phyloP scores from a whole-genome alignment of 2,888 invertebrate genomes.

The Hirtodrosophila duncani region DNA sequence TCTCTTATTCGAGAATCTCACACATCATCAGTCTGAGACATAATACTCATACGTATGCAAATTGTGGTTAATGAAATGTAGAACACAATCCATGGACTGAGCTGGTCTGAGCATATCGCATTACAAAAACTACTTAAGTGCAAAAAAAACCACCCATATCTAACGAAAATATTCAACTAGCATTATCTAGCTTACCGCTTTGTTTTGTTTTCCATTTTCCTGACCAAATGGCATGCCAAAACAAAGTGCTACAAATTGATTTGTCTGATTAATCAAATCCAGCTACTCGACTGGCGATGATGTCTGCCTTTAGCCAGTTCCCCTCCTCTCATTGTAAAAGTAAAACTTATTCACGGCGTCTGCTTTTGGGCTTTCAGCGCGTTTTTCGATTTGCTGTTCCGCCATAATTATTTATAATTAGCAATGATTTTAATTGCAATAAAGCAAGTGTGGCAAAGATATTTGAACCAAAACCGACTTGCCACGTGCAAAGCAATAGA shows the following conservation, averaged over 20 bases:
- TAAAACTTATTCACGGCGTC: conserved; percentile 4
- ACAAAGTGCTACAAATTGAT: conserved; percentile 57
- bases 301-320: too few relatives aligned
- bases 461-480: conserved; percentile 45
- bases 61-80: too few relatives aligned
- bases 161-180: too few relatives aligned
- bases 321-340: not conserved
- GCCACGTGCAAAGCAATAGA: conserved; percentile 30
- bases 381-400: conserved; percentile 29
- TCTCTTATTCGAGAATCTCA: too few relatives aligned
- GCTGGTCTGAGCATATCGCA: too few relatives aligned
- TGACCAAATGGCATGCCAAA: conserved; percentile 19
- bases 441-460: conserved; percentile 45
- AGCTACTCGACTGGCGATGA: conserved; percentile 19
- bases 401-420: conserved; percentile 41
- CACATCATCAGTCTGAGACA: too few relatives aligned
- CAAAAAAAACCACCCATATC: too few relatives aligned
- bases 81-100: too few relatives aligned
- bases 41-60: too few relatives aligned
- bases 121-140: too few relatives aligned
- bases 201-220: conserved; percentile 14
- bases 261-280: conserved; percentile 52
- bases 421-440: conserved; percentile 45
- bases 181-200: too few relatives aligned
- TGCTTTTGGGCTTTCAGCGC: conserved; percentile 58